A percentile compares a stretch with the other conserved stretches of the same genome.
Evolutionary conservation across 2,113 vertebrate species (phyloP).

Genomic region (Sprattus sprattus): DNA sequence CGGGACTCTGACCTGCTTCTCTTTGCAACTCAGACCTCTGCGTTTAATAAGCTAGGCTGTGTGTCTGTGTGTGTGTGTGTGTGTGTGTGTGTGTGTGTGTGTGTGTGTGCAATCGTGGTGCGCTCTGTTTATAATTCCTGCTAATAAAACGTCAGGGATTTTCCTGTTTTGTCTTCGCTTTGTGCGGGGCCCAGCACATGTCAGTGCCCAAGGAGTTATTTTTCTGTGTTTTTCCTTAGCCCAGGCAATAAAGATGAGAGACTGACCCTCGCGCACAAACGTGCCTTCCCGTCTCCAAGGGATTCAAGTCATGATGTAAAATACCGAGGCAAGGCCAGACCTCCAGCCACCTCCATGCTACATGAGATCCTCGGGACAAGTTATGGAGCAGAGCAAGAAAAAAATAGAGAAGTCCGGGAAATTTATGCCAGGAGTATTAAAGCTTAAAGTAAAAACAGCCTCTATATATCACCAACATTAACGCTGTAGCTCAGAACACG

Average conservation of each 20-base stretch:
- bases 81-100: background rate
- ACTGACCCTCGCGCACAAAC: constrained; percentile 48
- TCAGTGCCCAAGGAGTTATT: constrained; percentile 57
- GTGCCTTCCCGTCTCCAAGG: constrained; percentile 36
- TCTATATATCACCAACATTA: constrained; percentile 9
- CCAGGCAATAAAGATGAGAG: constrained; percentile 57
- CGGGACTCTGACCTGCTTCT: constrained; percentile 13
- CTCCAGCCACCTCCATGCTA: constrained; percentile 29
- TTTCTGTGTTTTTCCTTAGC: constrained; percentile 59
- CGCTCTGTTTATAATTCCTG: constrained; percentile 57
- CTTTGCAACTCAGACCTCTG: constrained; percentile 18
- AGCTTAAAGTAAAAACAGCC: background rate
- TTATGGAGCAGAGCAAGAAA: constrained; percentile 25
- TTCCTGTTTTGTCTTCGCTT: constrained; percentile 66
- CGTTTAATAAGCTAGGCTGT: constrained; percentile 53
- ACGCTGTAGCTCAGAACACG: constrained; percentile 8
- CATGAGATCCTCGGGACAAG: constrained; percentile 29
- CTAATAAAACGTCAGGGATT: constrained; percentile 63
- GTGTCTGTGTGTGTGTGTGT: background rate
- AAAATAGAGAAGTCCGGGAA: background rate
- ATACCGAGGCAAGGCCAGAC: constrained; percentile 43
- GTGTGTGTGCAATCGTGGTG: background rate
- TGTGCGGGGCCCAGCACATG: constrained; percentile 38
- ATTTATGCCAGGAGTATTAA: constrained; percentile 17
- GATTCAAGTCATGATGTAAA: constrained; percentile 50